A percentile compares a stretch with the other conserved stretches of the same genome.
phyloP scores from a whole-genome alignment of 2,113 vertebrate species.

The Galbula dea region DNA sequence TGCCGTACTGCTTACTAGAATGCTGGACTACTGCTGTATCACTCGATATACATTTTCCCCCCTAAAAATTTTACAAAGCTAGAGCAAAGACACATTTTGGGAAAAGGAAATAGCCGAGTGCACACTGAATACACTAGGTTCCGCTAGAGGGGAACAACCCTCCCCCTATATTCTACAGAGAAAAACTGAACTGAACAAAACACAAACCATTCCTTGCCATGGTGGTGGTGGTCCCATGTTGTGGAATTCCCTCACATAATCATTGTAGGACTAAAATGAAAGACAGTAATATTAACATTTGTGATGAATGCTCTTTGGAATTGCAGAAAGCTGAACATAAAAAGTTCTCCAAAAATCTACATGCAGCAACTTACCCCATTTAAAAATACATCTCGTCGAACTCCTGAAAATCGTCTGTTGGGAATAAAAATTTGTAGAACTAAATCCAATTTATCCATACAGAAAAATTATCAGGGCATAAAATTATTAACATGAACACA shows the following conservation, averaged over 20 bases:
- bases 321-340: slow-evolving; percentile 1
- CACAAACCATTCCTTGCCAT: slow-evolving; percentile 97
- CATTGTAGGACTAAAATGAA: slow-evolving; percentile 91
- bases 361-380: slow-evolving; percentile 89
- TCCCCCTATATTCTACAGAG: background rate
- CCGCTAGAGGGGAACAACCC: background rate
- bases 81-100: background rate
- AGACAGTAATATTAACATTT: slow-evolving; percentile 57
- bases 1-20: background rate
- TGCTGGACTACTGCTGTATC: background rate
- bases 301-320: background rate
- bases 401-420: slow-evolving; percentile 92
- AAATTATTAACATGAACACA: slow-evolving; percentile 65
- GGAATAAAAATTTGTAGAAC: slow-evolving; percentile 78
- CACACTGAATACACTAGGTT: background rate
- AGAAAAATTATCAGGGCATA: slow-evolving; percentile 57
- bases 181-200: slow-evolving; percentile 2
- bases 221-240: slow-evolving; percentile 93
- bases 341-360: background rate
- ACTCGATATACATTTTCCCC: background rate
- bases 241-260: slow-evolving; percentile 98
- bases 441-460: slow-evolving; percentile 68
- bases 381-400: slow-evolving; percentile 94
- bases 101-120: background rate
- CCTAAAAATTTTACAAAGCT: background rate